Evolutionary conservation across 2,888 invertebrate species (phyloP).

Genomic region (Pegoplata infirma): DNA sequence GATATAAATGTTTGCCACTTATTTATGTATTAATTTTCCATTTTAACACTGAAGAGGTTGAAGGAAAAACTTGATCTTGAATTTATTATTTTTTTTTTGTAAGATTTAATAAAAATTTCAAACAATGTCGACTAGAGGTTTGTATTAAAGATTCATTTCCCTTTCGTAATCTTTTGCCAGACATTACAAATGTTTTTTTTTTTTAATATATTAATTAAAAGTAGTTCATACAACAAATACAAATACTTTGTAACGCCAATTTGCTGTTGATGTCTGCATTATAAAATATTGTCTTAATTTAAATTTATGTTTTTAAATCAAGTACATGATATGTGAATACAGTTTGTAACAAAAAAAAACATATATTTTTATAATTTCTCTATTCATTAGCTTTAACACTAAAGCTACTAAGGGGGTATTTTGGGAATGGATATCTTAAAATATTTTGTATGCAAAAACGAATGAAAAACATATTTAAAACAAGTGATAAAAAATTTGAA

Average conservation of each 20-base stretch:
- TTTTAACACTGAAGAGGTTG: neutral
- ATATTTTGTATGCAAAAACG: too few relatives aligned
- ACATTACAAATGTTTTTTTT: neutral
- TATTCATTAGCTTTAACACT: neutral
- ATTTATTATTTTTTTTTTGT: neutral
- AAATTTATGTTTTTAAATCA: slow-evolving; percentile 34
- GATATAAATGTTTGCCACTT: neutral
- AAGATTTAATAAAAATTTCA: neutral
- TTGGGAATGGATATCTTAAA: too few relatives aligned
- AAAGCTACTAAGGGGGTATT: too few relatives aligned
- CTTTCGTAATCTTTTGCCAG: slow-evolving; percentile 3
- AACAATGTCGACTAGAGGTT: neutral
- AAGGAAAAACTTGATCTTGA: too few relatives aligned
- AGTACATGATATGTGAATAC: neutral
- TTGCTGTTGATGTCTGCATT: neutral
- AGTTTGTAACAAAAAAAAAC: neutral
- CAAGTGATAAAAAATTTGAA: too few relatives aligned
- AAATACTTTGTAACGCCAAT: slow-evolving; percentile 28
- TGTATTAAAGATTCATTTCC: neutral
- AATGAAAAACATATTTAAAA: too few relatives aligned
- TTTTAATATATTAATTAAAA: slow-evolving; percentile 22
- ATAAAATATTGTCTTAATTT: slow-evolving; percentile 29
- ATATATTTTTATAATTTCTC: too few relatives aligned
- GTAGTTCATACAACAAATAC: neutral
- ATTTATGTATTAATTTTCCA: neutral